These are phyloP conservation scores for Manis javanica DNA, from an alignment of 2,797 vertebrate species.

Conservation along the genomic window DNA sequence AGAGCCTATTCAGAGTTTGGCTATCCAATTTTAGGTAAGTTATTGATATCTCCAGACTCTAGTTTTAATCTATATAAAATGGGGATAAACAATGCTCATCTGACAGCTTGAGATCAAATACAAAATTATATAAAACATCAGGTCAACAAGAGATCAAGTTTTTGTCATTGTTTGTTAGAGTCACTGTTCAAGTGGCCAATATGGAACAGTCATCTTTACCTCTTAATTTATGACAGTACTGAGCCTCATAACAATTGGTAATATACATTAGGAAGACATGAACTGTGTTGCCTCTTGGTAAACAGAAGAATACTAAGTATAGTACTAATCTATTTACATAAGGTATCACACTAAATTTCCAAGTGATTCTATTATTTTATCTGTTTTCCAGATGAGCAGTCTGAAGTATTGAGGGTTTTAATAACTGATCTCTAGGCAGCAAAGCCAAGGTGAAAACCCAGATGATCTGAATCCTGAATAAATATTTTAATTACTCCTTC, in stretches of 20 bases:
- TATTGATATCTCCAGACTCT: not conserved
- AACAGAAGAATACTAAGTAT: not conserved
- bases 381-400: not conserved
- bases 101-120: not conserved
- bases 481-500: not conserved
- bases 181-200: not conserved
- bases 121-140: not conserved
- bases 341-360: not conserved
- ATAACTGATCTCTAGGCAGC: not conserved
- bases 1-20: not conserved
- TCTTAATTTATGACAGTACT: not conserved
- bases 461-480: not conserved
- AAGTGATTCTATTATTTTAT: not conserved
- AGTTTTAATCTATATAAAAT: not conserved
- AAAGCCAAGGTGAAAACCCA: not conserved
- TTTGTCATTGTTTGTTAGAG: not conserved
- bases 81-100: not conserved
- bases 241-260: not conserved
- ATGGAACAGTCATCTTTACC: not conserved
- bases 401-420: not conserved
- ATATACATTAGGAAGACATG: not conserved
- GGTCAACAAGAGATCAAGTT: not conserved
- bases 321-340: not conserved
- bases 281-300: not conserved
- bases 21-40: not conserved